Conservation (phyloP, 2,888 invertebrate genomes). For the Athalia cordata region DNA sequence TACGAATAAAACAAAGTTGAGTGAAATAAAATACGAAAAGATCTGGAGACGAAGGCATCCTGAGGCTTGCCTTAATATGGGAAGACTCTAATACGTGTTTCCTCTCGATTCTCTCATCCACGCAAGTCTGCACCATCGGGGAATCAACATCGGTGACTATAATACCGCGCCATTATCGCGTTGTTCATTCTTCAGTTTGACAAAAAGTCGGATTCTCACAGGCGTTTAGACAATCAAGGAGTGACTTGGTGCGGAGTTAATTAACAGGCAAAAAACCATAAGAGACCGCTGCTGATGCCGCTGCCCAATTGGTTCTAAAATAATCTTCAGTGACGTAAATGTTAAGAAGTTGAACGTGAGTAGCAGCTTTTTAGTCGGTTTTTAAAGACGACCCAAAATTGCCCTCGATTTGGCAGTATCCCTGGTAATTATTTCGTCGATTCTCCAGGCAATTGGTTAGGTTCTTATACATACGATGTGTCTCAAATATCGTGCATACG, state of each 20-base stretch:
- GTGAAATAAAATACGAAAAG: background rate
- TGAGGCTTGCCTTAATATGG: slow-evolving; percentile 26
- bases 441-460: no score
- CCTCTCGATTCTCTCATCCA: background rate
- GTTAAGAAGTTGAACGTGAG: no score
- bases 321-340: slow-evolving; percentile 37
- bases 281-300: background rate
- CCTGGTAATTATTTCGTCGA: no score
- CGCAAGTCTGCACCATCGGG: background rate
- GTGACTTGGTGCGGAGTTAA: slow-evolving; percentile 30
- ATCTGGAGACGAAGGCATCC: slow-evolving; percentile 13
- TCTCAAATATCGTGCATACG: no score
- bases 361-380: no score
- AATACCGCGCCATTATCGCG: background rate
- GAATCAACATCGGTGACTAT: background rate
- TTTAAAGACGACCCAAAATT: no score
- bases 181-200: slow-evolving; percentile 33
- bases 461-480: no score
- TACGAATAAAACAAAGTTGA: no score
- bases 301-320: slow-evolving; percentile 30
- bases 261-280: slow-evolving; percentile 34
- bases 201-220: slow-evolving; percentile 45
- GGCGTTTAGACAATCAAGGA: slow-evolving; percentile 43
- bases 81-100: slow-evolving; percentile 18
- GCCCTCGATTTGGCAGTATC: no score